Evolutionary conservation across 2,797 vertebrate genomes (phyloP).

Genomic region (Danio tinwini): DNA sequence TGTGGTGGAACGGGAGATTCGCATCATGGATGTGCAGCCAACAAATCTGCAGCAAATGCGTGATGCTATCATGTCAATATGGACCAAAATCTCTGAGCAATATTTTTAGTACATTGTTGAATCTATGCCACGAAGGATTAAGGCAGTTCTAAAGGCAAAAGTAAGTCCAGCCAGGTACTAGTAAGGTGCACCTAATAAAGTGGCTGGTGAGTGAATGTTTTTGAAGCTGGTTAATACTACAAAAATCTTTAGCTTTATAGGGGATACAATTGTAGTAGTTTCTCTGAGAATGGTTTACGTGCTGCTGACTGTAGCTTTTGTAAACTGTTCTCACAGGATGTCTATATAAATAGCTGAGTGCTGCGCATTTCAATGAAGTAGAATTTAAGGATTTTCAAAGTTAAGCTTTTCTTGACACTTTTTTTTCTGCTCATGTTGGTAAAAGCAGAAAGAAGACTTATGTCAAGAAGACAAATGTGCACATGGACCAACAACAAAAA

Average conservation of each 20-base stretch:
- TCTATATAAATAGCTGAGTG: not conserved
- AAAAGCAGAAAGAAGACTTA: not conserved
- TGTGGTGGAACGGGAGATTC: no score
- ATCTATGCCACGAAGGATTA: no score
- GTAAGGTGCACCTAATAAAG: no score
- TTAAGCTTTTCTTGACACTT: not conserved
- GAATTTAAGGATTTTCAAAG: not conserved
- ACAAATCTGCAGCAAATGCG: no score
- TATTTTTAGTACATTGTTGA: no score
- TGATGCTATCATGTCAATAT: no score
- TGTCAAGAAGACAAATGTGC: not conserved
- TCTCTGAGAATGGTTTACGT: not conserved
- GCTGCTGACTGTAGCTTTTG: conserved; percentile 5
- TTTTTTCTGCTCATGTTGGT: not conserved
- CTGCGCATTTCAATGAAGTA: not conserved
- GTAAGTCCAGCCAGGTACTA: no score
- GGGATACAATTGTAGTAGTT: not conserved
- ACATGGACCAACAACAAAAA: not conserved
- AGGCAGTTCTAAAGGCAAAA: no score
- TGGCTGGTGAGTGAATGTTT: no score
- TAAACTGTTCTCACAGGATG: conserved; percentile 8
- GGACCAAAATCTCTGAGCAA: no score
- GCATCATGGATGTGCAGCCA: no score
- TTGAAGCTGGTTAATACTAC: not conserved
- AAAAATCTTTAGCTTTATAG: not conserved